These are phyloP conservation scores for Polydrusus cervinus DNA, from an alignment of 2,888 invertebrate species.

Conservation along the genomic window DNA sequence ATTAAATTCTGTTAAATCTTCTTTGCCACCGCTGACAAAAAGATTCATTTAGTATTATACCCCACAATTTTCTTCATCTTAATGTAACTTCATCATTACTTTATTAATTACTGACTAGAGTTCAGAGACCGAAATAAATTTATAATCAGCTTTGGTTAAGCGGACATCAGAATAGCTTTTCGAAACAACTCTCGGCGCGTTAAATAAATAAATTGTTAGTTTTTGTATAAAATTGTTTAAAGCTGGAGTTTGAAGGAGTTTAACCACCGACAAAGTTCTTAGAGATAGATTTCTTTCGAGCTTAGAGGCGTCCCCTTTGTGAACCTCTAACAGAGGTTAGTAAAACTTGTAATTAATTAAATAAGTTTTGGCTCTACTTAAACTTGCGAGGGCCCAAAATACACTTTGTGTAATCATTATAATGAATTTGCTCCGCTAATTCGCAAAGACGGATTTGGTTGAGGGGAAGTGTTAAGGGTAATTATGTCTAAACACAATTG, in stretches of 20 bases:
- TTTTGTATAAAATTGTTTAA: constrained; percentile 44
- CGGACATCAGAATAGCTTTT: constrained; percentile 20
- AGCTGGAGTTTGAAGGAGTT: constrained; percentile 41
- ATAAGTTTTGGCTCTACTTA: constrained; percentile 53
- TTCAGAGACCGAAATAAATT: constrained; percentile 10
- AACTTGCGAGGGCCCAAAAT: constrained; percentile 51
- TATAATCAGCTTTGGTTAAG: constrained; percentile 7
- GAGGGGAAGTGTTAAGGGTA: constrained; percentile 49
- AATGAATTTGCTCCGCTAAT: constrained; percentile 51
- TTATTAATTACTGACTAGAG: neutral
- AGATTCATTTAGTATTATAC: constrained; percentile 1
- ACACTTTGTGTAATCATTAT: constrained; percentile 54
- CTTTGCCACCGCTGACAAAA: neutral
- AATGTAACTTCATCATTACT: constrained; percentile 8
- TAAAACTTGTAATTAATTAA: constrained; percentile 56
- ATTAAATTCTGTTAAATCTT: neutral
- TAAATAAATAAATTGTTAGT: constrained; percentile 39
- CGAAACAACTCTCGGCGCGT: constrained; percentile 12
- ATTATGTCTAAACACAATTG: constrained; percentile 51
- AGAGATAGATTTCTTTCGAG: constrained; percentile 45
- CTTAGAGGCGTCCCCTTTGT: constrained; percentile 46
- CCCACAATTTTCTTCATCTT: neutral
- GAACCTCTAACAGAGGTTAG: constrained; percentile 50
- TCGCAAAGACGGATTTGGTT: constrained; percentile 45
- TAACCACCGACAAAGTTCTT: constrained; percentile 47